Percentiles rank a stretch among this genome's conserved stretches.
Conservation (phyloP, 2,797 vertebrate species). For the Sparidentex hasta region DNA sequence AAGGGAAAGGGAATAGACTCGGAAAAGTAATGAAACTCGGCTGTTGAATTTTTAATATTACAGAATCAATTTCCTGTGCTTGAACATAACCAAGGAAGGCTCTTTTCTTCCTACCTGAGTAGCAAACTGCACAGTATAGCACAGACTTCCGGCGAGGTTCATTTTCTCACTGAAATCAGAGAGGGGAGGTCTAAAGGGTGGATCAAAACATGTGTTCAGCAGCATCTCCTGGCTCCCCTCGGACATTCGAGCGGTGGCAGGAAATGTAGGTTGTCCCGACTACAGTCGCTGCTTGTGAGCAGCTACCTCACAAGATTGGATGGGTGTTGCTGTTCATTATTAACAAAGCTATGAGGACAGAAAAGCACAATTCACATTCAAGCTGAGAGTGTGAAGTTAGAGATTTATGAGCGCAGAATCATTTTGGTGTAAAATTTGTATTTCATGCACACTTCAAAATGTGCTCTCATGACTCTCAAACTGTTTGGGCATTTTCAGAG, state of each 20-base stretch:
- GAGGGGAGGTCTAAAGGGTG: constrained; percentile 45
- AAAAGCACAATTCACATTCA: constrained; percentile 13
- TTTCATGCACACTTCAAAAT: constrained; percentile 11
- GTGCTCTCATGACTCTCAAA: not conserved
- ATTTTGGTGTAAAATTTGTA: constrained; percentile 2
- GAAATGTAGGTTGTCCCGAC: constrained; percentile 29
- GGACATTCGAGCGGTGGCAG: constrained; percentile 35
- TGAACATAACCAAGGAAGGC: constrained; percentile 71
- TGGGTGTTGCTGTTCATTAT: constrained; percentile 20
- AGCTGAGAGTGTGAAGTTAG: not conserved
- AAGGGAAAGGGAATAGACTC: constrained; percentile 77
- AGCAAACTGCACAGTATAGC: constrained; percentile 45
- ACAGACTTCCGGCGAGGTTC: constrained; percentile 51
- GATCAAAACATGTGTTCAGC: constrained; percentile 61
- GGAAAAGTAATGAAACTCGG: constrained; percentile 84
- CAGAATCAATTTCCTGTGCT: constrained; percentile 83
- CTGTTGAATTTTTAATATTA: constrained; percentile 85
- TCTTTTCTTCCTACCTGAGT: constrained; percentile 66
- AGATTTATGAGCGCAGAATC: not conserved
- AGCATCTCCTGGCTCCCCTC: constrained; percentile 38
- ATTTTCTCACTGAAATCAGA: constrained; percentile 28
- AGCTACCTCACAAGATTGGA: constrained; percentile 8
- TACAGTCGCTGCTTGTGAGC: not conserved
- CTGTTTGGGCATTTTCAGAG: not conserved
- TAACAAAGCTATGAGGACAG: constrained; percentile 13